Conservation (phyloP, 2,113 vertebrate genomes). For the Xiphophorus hellerii region DNA sequence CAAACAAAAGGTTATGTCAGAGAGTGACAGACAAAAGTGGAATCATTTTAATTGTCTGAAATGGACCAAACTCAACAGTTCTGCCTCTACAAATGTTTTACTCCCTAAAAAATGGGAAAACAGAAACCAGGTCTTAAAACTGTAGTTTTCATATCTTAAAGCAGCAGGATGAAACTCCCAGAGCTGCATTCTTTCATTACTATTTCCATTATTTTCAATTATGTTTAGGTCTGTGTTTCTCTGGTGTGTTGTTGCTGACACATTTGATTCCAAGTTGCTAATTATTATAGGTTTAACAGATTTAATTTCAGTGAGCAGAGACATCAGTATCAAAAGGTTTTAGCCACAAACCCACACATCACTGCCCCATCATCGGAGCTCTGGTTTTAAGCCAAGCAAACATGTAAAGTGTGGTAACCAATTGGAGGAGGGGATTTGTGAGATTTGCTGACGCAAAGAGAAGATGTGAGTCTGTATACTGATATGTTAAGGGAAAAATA, state of each 20-base stretch:
- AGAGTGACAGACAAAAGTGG: background rate
- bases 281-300: background rate
- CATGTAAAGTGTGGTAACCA: background rate
- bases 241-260: background rate
- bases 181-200: too few species aligned
- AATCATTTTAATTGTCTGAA: background rate
- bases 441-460: background rate
- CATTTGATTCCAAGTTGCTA: too few species aligned
- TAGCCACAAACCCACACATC: background rate
- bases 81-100: background rate
- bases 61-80: background rate
- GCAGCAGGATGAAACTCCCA: background rate
- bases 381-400: background rate
- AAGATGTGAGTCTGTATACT: background rate
- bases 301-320: too few species aligned
- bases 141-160: background rate
- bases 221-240: too few species aligned
- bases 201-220: too few species aligned
- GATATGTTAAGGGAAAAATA: too few species aligned
- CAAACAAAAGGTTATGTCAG: background rate
- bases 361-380: background rate
- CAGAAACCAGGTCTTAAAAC: background rate
- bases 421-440: slow-evolving; percentile 5
- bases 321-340: too few species aligned
- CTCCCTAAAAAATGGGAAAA: background rate